Base-by-base conservation (phyloP, 2,113 vertebrate species). In the Hemiscyllium ocellatum region DNA sequence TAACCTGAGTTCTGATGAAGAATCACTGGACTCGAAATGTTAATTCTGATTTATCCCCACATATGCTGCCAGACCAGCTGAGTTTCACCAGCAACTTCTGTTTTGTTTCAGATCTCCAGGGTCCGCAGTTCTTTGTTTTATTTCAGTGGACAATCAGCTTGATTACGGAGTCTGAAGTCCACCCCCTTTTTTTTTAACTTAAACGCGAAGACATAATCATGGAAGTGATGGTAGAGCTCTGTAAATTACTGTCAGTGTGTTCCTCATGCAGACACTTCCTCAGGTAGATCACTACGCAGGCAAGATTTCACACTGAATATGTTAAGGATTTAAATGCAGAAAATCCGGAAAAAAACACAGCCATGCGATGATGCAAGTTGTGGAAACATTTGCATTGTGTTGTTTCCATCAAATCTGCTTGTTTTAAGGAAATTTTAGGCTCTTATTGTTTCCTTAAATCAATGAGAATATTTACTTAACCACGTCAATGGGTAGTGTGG, bases 341-440 rank as follows among this genome's bases (percentile, higher is more conserved):
- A 93, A n/a, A 93, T 93, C 89, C 61, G 61, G 89, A 66, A 17
- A 22, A 70, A n/a, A 93, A 42, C 61, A 93, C 89, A 93, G 89
- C 61, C 80, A 93, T 93, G 89, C 19, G 61, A 91, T 65, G 56
- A 65, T 19, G 17, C 61, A 66, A 66, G 17, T 42, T 42, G 80
- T 83, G 37, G 80, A 20, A 22, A 93, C 61, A 93, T 93, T 93
- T 93, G 17, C 89, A 66, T 66, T 93, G 61, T 66, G 89, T 15
- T 90, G 87, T 90, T 90, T 90, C 29, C 56, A 65, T 65, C 87
- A 90, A 90, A 90, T 90, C 56, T 90, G 52, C 87, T 65, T 61
- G 29, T 17, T 17, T n/a, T 90, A 61, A 65, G 50, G 87, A 90
- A 33, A 90, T 90, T 89, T 89, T 61, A 90, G 50, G 52, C 87